A percentile compares a stretch with the other conserved stretches of the same genome.
These are phyloP conservation scores for Daphoenositta chrysoptera DNA, from an alignment of 2,113 vertebrate genomes.

Conservation along the genomic window DNA sequence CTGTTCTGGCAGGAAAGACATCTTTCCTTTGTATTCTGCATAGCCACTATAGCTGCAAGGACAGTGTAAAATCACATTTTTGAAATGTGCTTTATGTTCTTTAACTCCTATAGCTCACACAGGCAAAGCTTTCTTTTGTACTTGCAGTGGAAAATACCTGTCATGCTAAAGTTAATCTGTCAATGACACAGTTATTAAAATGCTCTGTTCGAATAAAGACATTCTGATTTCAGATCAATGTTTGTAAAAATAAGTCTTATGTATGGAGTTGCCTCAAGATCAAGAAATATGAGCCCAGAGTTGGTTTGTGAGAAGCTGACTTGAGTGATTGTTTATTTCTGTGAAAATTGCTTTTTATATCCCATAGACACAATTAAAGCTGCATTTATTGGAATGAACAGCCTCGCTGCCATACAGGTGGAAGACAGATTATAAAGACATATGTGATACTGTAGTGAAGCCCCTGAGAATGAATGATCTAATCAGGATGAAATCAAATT, in stretches of 20 bases:
- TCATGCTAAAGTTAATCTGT: background rate
- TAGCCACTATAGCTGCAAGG: background rate
- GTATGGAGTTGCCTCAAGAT: background rate
- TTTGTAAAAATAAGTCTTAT: background rate
- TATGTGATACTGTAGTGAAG: background rate
- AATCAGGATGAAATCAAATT: conserved; percentile 11
- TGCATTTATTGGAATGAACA: conserved; percentile 24
- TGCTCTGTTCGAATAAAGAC: background rate
- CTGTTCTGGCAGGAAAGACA: background rate
- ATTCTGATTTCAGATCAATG: background rate
- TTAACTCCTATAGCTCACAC: background rate
- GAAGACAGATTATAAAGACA: conserved; percentile 6
- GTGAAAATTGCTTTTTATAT: conserved; percentile 4
- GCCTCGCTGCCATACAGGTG: background rate
- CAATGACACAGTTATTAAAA: background rate
- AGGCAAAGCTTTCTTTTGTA: background rate
- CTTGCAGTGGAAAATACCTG: background rate
- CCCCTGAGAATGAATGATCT: conserved; percentile 19
- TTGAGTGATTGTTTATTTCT: conserved; percentile 20
- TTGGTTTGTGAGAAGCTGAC: background rate
- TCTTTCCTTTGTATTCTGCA: background rate
- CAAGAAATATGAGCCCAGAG: background rate
- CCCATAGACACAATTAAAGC: background rate
- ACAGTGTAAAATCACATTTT: background rate
- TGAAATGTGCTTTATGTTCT: background rate